Evolutionary conservation across 2,113 vertebrate genomes (phyloP), one percentile per base, ranked within the genome.

Genomic region (Hystrix cristata): DNA sequence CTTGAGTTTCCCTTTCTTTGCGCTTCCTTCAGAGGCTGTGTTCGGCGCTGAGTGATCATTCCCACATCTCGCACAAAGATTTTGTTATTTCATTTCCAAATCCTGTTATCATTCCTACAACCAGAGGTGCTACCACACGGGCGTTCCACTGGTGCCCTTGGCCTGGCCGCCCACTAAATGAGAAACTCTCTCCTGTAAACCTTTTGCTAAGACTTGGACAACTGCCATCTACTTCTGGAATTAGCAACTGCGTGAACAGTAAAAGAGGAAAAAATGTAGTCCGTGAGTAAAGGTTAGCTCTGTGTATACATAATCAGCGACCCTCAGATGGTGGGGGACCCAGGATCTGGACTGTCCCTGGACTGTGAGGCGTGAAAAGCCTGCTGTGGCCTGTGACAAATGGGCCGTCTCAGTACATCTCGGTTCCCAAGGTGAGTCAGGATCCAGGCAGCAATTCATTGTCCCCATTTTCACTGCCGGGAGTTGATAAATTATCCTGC

Each of bases 361-460:
- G 23, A 11, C 25, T 0, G 2, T 18, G 5, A 59, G 64, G 34
- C n/a, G n/a, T 48, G 16, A 19, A 34, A 53, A 25, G 1, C 31
- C 69, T 29, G 55, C 48, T 3, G 69, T 10, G 0, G 23, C 48
- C 5, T 16, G 0, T 1, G 1, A 25, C 13, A 0, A 18, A 48
- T 0, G 19, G 5, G 3, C 1, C 0, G 0, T 14, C 7, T 78
- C 46, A 16, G 0, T 1, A 7, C 38, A 0, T 7, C 29, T 7
- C 11, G 11, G 38, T 5, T 19, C 55, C 27, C 16, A 0, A 6
- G 51, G 1, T 4, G 4, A 38, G 7, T 6, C 10, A 0, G 3
- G 14, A 11, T n/a, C 23, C 10, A 0, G 53, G 11, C 34, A 18
- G 8, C 60, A 6, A 14, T 15, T 43, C 16, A 43, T 7, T 2